Conservation (phyloP, 2,888 invertebrate species). For the Cheilosia impressa region DNA sequence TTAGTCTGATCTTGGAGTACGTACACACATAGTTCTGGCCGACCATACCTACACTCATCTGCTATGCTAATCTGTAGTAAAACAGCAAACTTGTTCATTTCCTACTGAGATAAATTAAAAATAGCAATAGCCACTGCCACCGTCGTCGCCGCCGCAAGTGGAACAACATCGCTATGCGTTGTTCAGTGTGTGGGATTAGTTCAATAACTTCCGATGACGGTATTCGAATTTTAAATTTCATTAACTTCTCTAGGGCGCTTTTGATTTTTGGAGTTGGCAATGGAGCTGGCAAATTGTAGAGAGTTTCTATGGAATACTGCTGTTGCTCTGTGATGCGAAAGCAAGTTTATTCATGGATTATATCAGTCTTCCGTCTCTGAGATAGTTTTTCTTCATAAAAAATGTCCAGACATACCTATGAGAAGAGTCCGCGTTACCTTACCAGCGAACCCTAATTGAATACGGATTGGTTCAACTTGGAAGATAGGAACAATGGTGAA, state of each 20-base stretch:
- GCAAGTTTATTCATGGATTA: too few relatives aligned
- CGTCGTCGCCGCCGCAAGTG: not conserved
- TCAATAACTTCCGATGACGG: slow-evolving; percentile 72
- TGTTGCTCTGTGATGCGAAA: too few relatives aligned
- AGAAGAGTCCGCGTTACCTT: too few relatives aligned
- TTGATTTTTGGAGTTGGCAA: not conserved
- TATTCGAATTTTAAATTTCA: slow-evolving; percentile 40
- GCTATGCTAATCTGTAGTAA: slow-evolving; percentile 62
- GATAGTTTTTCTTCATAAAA: too few relatives aligned
- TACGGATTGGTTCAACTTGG: too few relatives aligned
- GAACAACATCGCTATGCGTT: slow-evolving; percentile 15
- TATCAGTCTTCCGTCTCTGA: too few relatives aligned
- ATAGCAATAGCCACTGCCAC: slow-evolving; percentile 2
- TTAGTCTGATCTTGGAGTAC: slow-evolving; percentile 62
- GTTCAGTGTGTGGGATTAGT: slow-evolving; percentile 64
- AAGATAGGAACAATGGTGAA: too few relatives aligned
- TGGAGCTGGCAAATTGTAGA: not conserved
- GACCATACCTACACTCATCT: slow-evolving; percentile 28
- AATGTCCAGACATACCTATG: too few relatives aligned
- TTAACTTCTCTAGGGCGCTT: slow-evolving; percentile 14
- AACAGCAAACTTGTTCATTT: slow-evolving; percentile 65
- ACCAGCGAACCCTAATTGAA: too few relatives aligned
- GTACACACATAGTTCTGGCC: slow-evolving; percentile 33
- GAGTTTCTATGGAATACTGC: not conserved
- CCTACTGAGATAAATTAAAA: slow-evolving; percentile 63